Conservation (phyloP, 2,888 invertebrate species). For the Strigamia maritima region DNA sequence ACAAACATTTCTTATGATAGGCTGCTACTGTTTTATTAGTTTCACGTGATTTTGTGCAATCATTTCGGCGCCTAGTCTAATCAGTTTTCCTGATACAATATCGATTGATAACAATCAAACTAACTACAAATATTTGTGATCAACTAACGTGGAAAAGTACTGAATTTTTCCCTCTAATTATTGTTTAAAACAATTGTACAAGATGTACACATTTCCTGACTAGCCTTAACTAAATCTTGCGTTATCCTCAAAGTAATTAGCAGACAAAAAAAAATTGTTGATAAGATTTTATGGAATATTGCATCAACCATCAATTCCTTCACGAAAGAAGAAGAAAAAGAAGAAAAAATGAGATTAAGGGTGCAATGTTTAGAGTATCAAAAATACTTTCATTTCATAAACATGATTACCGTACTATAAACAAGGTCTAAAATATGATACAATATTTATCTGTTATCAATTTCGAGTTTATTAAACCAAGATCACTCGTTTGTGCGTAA, state of each 20-base stretch:
- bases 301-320: constrained; percentile 4
- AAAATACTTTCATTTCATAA: constrained; percentile 5
- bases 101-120: not conserved
- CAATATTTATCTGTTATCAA: constrained; percentile 5
- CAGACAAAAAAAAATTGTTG: not conserved
- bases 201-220: not conserved
- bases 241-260: not conserved
- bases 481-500: not conserved
- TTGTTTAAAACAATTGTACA: too few relatives aligned
- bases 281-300: not conserved
- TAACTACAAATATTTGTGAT: not conserved
- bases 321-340: not conserved
- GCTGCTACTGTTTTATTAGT: not conserved
- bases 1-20: not conserved
- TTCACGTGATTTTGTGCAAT: not conserved
- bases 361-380: constrained; percentile 9
- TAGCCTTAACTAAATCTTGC: not conserved
- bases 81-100: constrained; percentile 5
- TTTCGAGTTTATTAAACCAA: not conserved
- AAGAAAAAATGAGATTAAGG: not conserved
- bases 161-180: not conserved
- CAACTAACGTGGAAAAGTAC: not conserved
- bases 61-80: constrained; percentile 5
- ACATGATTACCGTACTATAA: constrained; percentile 1
- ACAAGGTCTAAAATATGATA: not conserved